phyloP scores from a whole-genome alignment of 2,797 vertebrate genomes.

The Picus viridis region DNA sequence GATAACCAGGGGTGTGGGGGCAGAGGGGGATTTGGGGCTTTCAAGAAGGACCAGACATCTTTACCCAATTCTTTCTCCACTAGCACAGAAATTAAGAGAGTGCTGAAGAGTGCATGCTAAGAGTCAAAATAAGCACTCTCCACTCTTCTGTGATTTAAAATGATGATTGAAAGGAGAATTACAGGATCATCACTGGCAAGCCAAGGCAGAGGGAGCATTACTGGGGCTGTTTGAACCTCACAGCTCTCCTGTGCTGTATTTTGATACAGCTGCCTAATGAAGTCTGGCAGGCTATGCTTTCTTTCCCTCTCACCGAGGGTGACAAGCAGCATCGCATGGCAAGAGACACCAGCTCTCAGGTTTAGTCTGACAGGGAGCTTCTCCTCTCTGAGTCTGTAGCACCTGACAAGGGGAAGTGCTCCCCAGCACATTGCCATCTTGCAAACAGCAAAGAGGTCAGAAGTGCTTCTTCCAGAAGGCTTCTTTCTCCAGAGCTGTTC shows the following conservation, averaged over 20 bases:
- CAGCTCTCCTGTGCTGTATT: neutral
- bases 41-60: neutral
- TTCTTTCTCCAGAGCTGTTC: neutral
- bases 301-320: fast-evolving
- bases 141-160: slow-evolving; percentile 3
- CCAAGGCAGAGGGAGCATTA: neutral
- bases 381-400: neutral
- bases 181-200: neutral
- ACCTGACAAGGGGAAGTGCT: neutral
- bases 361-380: fast-evolving
- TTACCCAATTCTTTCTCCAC: neutral
- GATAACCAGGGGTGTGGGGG: neutral
- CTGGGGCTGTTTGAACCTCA: neutral
- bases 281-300: neutral
- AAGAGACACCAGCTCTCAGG: neutral
- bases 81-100: neutral
- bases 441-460: neutral
- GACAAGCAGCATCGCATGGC: neutral
- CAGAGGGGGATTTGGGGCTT: neutral
- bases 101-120: neutral
- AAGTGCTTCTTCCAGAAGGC: neutral
- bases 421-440: neutral
- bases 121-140: neutral
- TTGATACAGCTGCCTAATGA: neutral
- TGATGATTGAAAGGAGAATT: neutral